phyloP scores from a whole-genome alignment of 2,888 invertebrate genomes.

The Ceriagrion tenellum region DNA sequence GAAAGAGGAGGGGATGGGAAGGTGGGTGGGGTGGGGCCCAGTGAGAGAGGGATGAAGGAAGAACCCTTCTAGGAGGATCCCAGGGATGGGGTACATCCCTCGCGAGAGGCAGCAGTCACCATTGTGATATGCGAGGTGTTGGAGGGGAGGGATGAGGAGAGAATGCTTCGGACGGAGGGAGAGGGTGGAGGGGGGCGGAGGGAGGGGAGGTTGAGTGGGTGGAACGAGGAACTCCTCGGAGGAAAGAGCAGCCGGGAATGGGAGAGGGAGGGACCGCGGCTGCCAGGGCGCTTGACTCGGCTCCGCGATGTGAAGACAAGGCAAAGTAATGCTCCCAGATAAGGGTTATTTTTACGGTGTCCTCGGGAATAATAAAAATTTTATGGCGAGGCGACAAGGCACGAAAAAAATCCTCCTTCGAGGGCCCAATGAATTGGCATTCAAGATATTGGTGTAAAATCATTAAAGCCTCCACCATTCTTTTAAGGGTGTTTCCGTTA shows the following conservation, averaged over 20 bases:
- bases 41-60: not conserved
- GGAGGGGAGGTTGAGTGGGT: not conserved
- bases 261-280: not conserved
- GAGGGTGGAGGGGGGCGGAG: too few relatives aligned
- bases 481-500: not conserved
- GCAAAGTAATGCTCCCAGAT: slow-evolving; percentile 59
- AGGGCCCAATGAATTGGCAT: slow-evolving; percentile 52
- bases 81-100: too few relatives aligned
- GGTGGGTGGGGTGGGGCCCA: not conserved
- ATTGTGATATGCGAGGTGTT: too few relatives aligned
- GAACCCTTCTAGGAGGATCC: not conserved
- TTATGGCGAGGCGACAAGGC: slow-evolving; percentile 53
- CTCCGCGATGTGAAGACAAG: slow-evolving; percentile 31
- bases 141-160: not conserved
- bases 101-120: too few relatives aligned
- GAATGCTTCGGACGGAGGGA: not conserved
- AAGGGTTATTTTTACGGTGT: slow-evolving; percentile 63
- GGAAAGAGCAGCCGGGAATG: too few relatives aligned
- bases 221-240: not conserved
- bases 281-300: not conserved
- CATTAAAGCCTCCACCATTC: not conserved
- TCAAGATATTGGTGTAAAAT: slow-evolving; percentile 44
- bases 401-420: not conserved
- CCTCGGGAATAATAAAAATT: slow-evolving; percentile 59
- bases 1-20: not conserved